Evolutionary conservation across 2,888 invertebrate genomes (phyloP), one percentile per base, ranked within the genome.

Genomic region (Xanthia icteritia): DNA sequence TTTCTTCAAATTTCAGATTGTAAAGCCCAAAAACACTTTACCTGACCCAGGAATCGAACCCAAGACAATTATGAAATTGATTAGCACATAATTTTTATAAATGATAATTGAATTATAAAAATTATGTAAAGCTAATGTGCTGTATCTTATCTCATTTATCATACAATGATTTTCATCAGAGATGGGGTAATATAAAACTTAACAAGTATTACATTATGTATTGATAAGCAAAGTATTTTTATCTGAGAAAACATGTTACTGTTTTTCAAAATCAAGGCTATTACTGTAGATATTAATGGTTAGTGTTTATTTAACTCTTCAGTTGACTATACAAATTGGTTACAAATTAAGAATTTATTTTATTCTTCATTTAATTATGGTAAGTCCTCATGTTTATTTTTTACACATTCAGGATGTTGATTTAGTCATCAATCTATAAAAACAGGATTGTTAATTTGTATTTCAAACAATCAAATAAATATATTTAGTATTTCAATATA

Each of bases 141-240:
- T 56, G 8, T 86, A 86, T 86, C 83, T 79, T 85, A 86, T 86
- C 75, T 45, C 48, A 27, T 11, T 70, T 73, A 71, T 74, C 67
- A 45, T 20, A 54, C 23, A 81, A 76, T 73, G 36, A 64, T 70
- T 76, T 71, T 4, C 31, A 81, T 64, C 60, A 63, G 58, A 48
- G 56, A 69, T 64, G 45, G 27, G 51, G 66, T 70, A 78, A 73
- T 73, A 23, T 23, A 54, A 13, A 56, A 51, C 48, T 23, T 36
- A 27, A 23, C 63, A 74, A 70, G 9, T 73, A 67, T 86, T 83
- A 71, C 70, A 42, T 69, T 66, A 73, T 17, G 5, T 68, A 58
- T 42, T 73, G 86, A 85, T 83, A 83, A 70, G 51, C 23, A 36
- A 23, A 56, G 36, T 27, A 45, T 36, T 64, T 67, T 42, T 78